Percentiles rank a stretch among this genome's conserved stretches.
phyloP scores from a whole-genome alignment of 2,797 vertebrate genomes.

The Gobionotothen gibberifrons region DNA sequence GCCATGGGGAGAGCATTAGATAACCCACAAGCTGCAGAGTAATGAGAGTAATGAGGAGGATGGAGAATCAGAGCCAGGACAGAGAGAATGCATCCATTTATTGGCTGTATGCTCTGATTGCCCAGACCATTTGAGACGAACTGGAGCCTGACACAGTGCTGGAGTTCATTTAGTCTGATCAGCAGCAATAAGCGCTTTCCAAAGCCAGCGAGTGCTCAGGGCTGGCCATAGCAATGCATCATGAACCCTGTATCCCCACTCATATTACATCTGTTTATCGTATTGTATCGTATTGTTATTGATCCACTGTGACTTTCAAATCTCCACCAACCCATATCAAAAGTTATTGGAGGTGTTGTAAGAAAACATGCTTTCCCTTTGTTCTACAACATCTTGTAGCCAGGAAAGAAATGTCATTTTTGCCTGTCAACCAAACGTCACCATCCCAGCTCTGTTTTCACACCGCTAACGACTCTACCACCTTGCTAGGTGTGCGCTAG shows the following conservation, averaged over 20 bases:
- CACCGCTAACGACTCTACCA: conserved; percentile 38
- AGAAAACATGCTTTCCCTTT: background rate
- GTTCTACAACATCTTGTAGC: no score
- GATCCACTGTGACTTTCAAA: conserved; percentile 19
- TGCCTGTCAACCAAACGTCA: conserved; percentile 18
- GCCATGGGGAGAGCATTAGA: conserved; percentile 81
- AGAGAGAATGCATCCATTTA: conserved; percentile 81
- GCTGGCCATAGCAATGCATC: conserved; percentile 58
- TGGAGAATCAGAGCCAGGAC: conserved; percentile 75
- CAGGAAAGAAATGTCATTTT: background rate
- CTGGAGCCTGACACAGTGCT: conserved; percentile 79
- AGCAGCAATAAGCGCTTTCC: conserved; percentile 76
- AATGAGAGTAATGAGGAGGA: conserved; percentile 83
- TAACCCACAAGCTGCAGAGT: conserved; percentile 81
- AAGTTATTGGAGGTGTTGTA: background rate
- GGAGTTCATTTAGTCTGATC: conserved; percentile 80
- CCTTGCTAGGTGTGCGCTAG: conserved; percentile 22
- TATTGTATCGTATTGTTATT: conserved; percentile 17
- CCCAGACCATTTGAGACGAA: conserved; percentile 81
- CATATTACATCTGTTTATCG: conserved; percentile 50
- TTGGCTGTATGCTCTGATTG: conserved; percentile 78
- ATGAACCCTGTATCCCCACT: conserved; percentile 54
- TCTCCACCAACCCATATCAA: conserved; percentile 18
- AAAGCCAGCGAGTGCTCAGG: conserved; percentile 64
- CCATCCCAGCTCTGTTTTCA: conserved; percentile 29